Evolutionary conservation across 2,888 invertebrate species (phyloP).

Genomic region (Hofmannophila pseudospretella): DNA sequence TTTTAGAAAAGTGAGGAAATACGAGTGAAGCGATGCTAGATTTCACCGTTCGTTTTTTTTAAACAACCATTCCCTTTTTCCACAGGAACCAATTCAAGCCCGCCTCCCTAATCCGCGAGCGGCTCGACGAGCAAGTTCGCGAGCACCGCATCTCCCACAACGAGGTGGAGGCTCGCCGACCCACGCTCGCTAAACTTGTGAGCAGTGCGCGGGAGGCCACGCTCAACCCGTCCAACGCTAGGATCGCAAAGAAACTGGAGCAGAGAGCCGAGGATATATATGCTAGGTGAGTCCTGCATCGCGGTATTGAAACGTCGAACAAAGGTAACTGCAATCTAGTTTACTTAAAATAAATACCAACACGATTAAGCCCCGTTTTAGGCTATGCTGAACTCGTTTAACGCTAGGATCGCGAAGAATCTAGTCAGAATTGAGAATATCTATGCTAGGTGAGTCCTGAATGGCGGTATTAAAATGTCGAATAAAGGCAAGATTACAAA

Average conservation of each 20-base stretch:
- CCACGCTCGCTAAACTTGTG: constrained; percentile 89
- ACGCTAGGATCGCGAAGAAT: constrained; percentile 92
- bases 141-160: constrained; percentile 89
- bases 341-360: no score
- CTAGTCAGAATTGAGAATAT: constrained; percentile 93
- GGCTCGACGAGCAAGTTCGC: constrained; percentile 92
- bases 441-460: constrained; percentile 63
- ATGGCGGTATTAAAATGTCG: not conserved
- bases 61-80: no score
- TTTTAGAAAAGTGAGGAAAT: no score
- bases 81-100: constrained; percentile 83
- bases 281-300: constrained; percentile 40
- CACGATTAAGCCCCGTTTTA: no score
- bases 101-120: constrained; percentile 91
- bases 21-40: no score
- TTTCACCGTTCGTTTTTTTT: no score
- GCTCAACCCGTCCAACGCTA: constrained; percentile 87
- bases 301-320: not conserved
- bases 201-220: constrained; percentile 89
- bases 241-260: constrained; percentile 93
- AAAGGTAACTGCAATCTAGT: no score
- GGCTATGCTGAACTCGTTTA: constrained; percentile 87
- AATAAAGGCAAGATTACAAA: no score
- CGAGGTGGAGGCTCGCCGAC: constrained; percentile 91
- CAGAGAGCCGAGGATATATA: constrained; percentile 92